Evolutionary conservation across 2,113 vertebrate species (phyloP).

Genomic region (Scortum barcoo): DNA sequence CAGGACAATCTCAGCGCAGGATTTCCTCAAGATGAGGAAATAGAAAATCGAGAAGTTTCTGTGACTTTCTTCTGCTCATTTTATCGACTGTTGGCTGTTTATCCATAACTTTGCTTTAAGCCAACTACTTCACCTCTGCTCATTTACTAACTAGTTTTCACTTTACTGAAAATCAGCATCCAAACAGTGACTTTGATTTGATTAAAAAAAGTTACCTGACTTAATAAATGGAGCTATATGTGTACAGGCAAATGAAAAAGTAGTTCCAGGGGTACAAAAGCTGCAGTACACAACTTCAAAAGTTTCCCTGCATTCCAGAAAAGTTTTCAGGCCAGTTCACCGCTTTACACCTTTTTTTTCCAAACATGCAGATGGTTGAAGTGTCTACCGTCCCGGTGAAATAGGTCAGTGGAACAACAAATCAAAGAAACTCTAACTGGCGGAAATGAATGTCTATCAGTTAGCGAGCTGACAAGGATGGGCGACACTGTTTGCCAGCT

Average conservation of each 20-base stretch:
- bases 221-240: neutral
- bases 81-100: too few species aligned
- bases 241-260: neutral
- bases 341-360: neutral
- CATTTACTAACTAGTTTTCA: neutral
- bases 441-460: constrained; percentile 57
- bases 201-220: neutral
- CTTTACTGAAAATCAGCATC: neutral
- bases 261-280: neutral
- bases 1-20: neutral
- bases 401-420: constrained; percentile 70
- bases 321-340: neutral
- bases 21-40: constrained; percentile 1
- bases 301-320: neutral
- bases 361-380: neutral
- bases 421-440: constrained; percentile 58
- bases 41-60: neutral
- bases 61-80: neutral
- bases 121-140: neutral
- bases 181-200: neutral
- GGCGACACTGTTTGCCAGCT: constrained; percentile 49
- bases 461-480: constrained; percentile 51
- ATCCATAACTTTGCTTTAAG: neutral
- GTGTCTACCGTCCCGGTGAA: constrained; percentile 26
- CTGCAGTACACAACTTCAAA: neutral